phyloP scores from a whole-genome alignment of 2,888 invertebrate genomes.

The Drosophila recens region DNA sequence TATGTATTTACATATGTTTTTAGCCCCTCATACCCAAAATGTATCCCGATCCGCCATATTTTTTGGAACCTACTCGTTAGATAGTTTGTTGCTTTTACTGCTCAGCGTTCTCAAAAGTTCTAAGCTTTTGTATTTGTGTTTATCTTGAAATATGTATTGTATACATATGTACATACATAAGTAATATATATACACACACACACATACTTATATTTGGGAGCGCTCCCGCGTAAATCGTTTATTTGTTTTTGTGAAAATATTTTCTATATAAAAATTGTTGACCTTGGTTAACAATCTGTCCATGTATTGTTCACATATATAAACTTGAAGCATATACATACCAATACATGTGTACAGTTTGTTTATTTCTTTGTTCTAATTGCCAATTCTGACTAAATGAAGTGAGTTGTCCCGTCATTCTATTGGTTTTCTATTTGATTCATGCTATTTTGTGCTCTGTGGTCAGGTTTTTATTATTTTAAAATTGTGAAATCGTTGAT shows the following conservation, averaged over 20 bases:
- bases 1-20: neutral
- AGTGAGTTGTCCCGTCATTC: constrained; percentile 58
- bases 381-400: constrained; percentile 60
- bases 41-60: constrained; percentile 64
- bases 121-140: constrained; percentile 39
- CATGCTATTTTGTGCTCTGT: constrained; percentile 45
- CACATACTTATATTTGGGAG: neutral
- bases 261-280: constrained; percentile 53
- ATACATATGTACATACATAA: neutral
- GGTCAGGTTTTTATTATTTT: constrained; percentile 47
- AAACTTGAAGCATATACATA: neutral
- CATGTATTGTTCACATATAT: constrained; percentile 26
- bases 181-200: neutral
- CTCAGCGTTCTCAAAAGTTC: constrained; percentile 43
- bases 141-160: constrained; percentile 27
- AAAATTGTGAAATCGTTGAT: constrained; percentile 47
- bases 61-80: constrained; percentile 31
- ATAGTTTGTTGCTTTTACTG: constrained; percentile 31
- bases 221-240: constrained; percentile 23
- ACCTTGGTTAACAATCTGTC: constrained; percentile 76
- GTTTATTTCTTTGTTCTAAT: constrained; percentile 71
- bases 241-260: constrained; percentile 37
- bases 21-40: constrained; percentile 7
- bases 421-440: constrained; percentile 42
- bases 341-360: constrained; percentile 15